Conservation (phyloP, 2,113 vertebrate genomes). For the Lepisosteus oculatus region DNA sequence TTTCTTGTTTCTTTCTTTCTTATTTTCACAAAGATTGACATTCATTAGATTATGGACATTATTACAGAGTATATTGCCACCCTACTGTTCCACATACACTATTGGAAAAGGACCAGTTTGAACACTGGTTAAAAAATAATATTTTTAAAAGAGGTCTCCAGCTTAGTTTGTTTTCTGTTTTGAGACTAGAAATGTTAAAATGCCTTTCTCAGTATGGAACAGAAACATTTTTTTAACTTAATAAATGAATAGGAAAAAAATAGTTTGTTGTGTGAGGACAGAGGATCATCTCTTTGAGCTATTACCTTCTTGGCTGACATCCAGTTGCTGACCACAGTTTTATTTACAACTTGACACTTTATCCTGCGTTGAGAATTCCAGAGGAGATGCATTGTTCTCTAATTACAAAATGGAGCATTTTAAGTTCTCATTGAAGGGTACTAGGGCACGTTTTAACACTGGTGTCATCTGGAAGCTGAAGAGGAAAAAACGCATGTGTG, state of each 20-base stretch:
- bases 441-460: background rate
- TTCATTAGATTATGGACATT: too few relatives aligned
- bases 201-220: too few relatives aligned
- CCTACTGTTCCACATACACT: too few relatives aligned
- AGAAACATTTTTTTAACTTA: background rate
- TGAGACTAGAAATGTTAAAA: too few relatives aligned
- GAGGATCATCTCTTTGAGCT: background rate
- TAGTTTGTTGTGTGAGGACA: background rate
- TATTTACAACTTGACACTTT: conserved; percentile 12
- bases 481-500: conserved; percentile 20
- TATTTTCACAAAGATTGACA: too few relatives aligned
- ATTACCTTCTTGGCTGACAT: conserved; percentile 5
- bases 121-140: too few relatives aligned
- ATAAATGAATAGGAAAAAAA: background rate
- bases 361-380: conserved; percentile 21
- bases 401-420: conserved; percentile 18
- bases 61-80: too few relatives aligned
- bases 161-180: too few relatives aligned
- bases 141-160: too few relatives aligned
- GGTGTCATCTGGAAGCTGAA: conserved; percentile 10
- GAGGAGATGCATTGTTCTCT: conserved; percentile 12
- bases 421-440: background rate
- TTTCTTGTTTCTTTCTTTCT: too few relatives aligned
- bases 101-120: background rate
- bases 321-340: conserved; percentile 38